A percentile compares a stretch with the other conserved stretches of the same genome.
These are phyloP conservation scores for Petrocephalus zakoni DNA, from an alignment of 2,113 vertebrate species.

Conservation along the genomic window DNA sequence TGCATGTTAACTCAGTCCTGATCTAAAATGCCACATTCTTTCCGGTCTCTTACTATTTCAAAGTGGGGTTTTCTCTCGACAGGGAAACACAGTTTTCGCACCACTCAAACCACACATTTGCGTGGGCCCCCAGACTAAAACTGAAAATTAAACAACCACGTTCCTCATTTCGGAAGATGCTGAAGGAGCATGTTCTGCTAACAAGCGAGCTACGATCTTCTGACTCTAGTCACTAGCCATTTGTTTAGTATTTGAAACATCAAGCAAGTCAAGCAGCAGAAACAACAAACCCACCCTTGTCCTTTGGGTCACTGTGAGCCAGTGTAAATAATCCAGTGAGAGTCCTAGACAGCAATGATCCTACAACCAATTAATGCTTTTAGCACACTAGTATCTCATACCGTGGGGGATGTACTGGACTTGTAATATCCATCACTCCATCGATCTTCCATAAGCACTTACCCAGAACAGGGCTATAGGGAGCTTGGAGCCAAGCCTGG, in stretches of 20 bases:
- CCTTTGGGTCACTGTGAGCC: not conserved
- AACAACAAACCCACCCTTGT: not conserved
- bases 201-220: not conserved
- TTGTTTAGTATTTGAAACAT: not conserved
- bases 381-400: not conserved
- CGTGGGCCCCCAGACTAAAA: not conserved
- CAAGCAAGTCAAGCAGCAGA: not conserved
- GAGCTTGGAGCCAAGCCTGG: not conserved
- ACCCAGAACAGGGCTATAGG: not conserved
- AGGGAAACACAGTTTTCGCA: not conserved
- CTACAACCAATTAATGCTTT: not conserved
- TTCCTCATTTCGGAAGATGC: not conserved
- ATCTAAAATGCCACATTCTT: not conserved
- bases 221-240: not conserved
- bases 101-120: not conserved
- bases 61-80: not conserved
- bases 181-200: not conserved
- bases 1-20: not conserved
- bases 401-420: not conserved
- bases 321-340: not conserved
- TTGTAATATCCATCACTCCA: not conserved
- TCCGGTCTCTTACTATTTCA: not conserved
- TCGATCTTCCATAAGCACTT: not conserved
- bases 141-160: not conserved
- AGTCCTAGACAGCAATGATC: not conserved